Base-by-base conservation (phyloP, 92 coral and sea anemone species). In the Desmophyllum pertusum region DNA sequence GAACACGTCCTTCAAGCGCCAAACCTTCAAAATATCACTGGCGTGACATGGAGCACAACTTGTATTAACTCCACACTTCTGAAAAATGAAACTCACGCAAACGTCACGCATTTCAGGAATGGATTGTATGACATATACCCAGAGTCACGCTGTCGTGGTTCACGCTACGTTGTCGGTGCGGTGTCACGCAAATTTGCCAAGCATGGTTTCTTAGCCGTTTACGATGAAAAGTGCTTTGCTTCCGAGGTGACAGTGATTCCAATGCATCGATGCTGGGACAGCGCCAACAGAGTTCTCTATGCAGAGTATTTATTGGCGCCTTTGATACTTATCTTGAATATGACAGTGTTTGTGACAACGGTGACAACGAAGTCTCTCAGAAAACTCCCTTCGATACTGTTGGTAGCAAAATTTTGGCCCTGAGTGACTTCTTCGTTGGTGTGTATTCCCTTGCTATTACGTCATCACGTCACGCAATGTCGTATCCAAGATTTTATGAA, bases 191-290 rank as follows among this genome's bases (percentile, higher is more conserved):
- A 15, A 18, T 81, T 94, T 80, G 93, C 95, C 30, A 70, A 43
- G 4, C 80, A 87, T 63, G 95, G 95, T 25, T 94, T 91, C 68
- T 72, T 86, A 75, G 81, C 92, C 41, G 36, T 30, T 35, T 91
- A 43, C 48, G 51, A 48, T 69, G 66, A 38, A 38, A 65, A 55
- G 51, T 94, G 98, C 79, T 84, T 86, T 68, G 51, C 63, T 35
- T 89, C 95, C 46, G 85, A 89, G 55, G 61, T 94, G 29, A 61
- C 77, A 27, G 46, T 76, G 3, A 81, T 62, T 29, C 95, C 93
- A 15, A 73, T 87, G 46, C 98, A 94, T 67, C 91, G 88, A 17
- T 94, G 98, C 76, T 94, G 92, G 89, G 85, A 89, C 10, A 73
- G 77, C 21, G 98, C 93, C 36, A 94, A 94, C 25, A 35, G 76